Evolutionary conservation across 2,888 invertebrate genomes (phyloP).

Genomic region (Laothoe populi): DNA sequence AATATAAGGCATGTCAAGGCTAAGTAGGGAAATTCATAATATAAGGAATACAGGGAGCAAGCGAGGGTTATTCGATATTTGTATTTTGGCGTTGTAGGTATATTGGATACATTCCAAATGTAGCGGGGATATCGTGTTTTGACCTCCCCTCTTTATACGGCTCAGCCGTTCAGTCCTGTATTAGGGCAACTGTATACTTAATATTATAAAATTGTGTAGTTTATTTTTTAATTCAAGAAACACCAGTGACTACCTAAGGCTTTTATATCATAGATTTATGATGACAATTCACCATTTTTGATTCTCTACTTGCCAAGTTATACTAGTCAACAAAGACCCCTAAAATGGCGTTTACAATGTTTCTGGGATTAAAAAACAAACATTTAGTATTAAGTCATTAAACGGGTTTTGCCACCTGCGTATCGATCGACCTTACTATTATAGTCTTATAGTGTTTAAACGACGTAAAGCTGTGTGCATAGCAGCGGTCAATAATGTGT

Average conservation of each 20-base stretch:
- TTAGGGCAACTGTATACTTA: not conserved
- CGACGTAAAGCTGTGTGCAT: not conserved
- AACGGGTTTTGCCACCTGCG: not conserved
- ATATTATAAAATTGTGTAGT: not conserved
- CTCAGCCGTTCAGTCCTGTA: not conserved
- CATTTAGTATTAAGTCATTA: not conserved
- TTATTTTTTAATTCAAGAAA: not conserved
- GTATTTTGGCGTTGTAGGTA: not conserved
- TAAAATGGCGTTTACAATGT: not conserved
- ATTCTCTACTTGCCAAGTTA: too few species aligned
- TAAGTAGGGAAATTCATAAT: constrained; percentile 10
- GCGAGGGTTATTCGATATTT: not conserved
- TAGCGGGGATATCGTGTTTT: not conserved
- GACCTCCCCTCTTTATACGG: not conserved
- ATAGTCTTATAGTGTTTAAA: not conserved
- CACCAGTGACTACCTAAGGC: not conserved
- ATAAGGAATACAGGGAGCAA: not conserved
- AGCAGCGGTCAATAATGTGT: not conserved
- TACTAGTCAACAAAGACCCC: too few species aligned
- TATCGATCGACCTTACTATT: constrained; percentile 12
- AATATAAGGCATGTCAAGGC: not conserved
- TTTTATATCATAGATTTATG: too few species aligned
- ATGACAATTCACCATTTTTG: too few species aligned
- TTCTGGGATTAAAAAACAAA: constrained; percentile 5
- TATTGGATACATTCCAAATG: constrained; percentile 15